Evolutionary conservation across 2,113 vertebrate genomes (phyloP).

Genomic region (Microtus ochrogaster): DNA sequence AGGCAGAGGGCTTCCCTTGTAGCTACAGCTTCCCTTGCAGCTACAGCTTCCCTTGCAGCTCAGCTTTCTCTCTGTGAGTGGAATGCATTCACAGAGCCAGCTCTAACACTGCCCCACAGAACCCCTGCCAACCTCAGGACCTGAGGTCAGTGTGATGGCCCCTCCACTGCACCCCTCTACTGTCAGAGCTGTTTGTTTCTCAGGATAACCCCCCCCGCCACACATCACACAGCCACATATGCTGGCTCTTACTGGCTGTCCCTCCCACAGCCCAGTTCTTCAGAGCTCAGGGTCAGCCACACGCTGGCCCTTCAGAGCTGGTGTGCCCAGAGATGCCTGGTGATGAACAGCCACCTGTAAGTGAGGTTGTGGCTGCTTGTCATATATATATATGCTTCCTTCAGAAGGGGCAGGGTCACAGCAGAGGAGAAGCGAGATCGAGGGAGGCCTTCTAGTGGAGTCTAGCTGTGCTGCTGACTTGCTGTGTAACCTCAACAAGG

Average conservation of each 20-base stretch:
- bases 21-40: background rate
- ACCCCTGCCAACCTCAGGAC: background rate
- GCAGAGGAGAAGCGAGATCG: background rate
- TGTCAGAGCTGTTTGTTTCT: background rate
- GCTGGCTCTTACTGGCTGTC: background rate
- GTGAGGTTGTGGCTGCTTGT: background rate
- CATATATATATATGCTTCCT: background rate
- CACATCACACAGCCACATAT: background rate
- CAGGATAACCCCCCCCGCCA: background rate
- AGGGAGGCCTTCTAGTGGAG: background rate
- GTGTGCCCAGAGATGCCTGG: background rate
- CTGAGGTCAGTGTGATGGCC: rapidly evolving
- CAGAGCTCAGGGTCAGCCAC: background rate
- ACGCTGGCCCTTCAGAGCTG: background rate
- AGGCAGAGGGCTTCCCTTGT: background rate
- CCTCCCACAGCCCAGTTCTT: background rate
- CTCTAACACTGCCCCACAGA: background rate
- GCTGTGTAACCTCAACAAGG: background rate
- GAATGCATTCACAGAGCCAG: background rate
- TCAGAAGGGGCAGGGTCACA: background rate
- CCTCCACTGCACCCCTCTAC: background rate
- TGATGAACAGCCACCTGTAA: background rate
- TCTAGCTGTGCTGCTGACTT: background rate
- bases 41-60: background rate
- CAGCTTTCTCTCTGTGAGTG: background rate